Conservation (phyloP, 2,888 invertebrate species). For the Perizoma affinitatum region DNA sequence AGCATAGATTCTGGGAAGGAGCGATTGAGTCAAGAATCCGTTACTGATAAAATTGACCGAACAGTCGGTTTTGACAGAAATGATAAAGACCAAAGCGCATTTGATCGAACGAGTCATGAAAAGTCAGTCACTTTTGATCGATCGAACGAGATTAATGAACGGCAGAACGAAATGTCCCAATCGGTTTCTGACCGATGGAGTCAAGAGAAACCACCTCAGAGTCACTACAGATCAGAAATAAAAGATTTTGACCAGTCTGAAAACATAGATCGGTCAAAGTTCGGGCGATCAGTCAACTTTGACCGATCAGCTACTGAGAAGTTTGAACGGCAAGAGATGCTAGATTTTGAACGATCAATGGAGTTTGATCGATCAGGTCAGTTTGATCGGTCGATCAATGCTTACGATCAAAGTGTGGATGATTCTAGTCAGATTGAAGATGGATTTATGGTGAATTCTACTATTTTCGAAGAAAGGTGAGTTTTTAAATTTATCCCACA, state of each 20-base stretch:
- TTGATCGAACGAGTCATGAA: conserved; percentile 18
- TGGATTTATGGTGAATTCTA: conserved; percentile 62
- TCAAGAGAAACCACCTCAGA: conserved; percentile 1
- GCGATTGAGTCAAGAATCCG: conserved; percentile 14
- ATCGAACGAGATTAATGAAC: conserved; percentile 18
- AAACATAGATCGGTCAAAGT: conserved; percentile 23
- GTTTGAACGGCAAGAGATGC: conserved; percentile 19
- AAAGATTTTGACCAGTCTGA: conserved; percentile 15
- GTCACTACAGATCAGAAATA: background rate
- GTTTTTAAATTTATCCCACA: conserved; percentile 38
- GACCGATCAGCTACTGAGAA: conserved; percentile 23
- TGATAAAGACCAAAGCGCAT: background rate
- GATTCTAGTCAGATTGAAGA: conserved; percentile 63
- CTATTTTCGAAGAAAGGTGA: conserved; percentile 73
- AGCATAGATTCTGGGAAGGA: conserved; percentile 24
- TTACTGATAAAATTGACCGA: conserved; percentile 23
- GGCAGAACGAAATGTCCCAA: conserved; percentile 19
- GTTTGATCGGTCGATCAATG: conserved; percentile 33
- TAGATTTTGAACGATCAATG: conserved; percentile 18
- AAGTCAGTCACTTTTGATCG: conserved; percentile 12
- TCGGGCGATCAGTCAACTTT: conserved; percentile 21
- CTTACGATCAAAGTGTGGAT: conserved; percentile 47
- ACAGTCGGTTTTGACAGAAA: conserved; percentile 19
- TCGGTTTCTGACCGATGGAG: conserved; percentile 7
- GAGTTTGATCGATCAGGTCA: conserved; percentile 29